A percentile compares a stretch with the other conserved stretches of the same genome.
These are phyloP conservation scores for Brachionus sp. DNA, from an alignment of 1,140 invertebrate species.

Conservation along the genomic window DNA sequence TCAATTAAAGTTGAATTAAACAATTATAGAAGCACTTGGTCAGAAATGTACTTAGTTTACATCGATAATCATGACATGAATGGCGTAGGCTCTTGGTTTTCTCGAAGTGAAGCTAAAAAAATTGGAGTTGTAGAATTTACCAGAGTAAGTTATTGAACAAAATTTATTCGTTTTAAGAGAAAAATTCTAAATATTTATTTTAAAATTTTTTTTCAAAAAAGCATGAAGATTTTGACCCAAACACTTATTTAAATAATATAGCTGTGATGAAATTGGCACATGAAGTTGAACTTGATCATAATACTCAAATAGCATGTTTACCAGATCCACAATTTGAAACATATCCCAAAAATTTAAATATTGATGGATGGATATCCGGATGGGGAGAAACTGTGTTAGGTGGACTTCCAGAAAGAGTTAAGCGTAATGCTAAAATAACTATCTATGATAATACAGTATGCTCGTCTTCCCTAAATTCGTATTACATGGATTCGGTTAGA, in stretches of 20 bases:
- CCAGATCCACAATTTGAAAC: neutral
- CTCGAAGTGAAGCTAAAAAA: too few species aligned
- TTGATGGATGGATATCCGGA: neutral
- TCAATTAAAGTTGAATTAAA: neutral
- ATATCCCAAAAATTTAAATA: neutral
- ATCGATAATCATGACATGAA: neutral
- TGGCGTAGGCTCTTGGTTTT: neutral
- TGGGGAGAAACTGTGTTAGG: neutral
- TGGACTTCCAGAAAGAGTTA: neutral
- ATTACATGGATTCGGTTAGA: neutral
- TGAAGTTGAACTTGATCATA: neutral
- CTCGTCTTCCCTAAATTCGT: neutral
- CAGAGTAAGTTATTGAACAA: neutral
- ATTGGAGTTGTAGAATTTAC: constrained; percentile 2
- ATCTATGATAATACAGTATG: neutral
- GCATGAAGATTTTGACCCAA: constrained; percentile 8
- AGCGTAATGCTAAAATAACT: neutral
- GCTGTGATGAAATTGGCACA: neutral
- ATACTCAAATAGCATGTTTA: constrained; percentile 15
- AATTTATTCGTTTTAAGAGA: neutral
- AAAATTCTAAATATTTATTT: too few species aligned
- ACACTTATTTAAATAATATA: neutral
- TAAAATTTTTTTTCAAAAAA: neutral
- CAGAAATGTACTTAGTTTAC: neutral
- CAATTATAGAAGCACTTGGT: neutral